Evolutionary conservation across 1,140 invertebrate genomes (phyloP).

Genomic region (Hyles euphorbiae): DNA sequence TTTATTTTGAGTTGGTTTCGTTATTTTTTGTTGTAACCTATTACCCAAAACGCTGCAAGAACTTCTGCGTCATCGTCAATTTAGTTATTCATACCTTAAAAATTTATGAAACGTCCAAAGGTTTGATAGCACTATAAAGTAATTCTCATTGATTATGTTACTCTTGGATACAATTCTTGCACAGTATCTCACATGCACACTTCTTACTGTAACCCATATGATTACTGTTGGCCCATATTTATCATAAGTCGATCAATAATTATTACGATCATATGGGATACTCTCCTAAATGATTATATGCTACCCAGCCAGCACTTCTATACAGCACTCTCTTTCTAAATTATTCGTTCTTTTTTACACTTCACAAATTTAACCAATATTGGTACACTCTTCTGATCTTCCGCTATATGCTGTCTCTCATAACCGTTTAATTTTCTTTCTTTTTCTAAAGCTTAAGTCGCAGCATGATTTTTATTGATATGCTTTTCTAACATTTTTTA

Average conservation of each 20-base stretch:
- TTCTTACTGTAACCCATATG: conserved; percentile 46
- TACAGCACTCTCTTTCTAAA: conserved; percentile 37
- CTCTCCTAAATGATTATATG: conserved; percentile 29
- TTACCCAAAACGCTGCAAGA: conserved; percentile 60
- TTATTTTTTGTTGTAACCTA: conserved; percentile 45
- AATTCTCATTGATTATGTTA: conserved; percentile 43
- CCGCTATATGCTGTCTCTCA: not conserved
- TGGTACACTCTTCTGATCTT: conserved; percentile 23
- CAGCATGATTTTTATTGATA: conserved; percentile 21
- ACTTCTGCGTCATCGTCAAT: conserved; percentile 62
- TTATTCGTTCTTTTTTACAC: not conserved
- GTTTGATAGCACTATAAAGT: conserved; percentile 64
- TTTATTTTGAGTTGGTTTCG: conserved; percentile 51
- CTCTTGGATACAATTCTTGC: conserved; percentile 27
- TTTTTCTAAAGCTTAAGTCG: conserved; percentile 12
- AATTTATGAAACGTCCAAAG: conserved; percentile 58
- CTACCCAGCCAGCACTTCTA: conserved; percentile 33
- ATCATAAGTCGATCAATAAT: conserved; percentile 12
- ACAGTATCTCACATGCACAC: conserved; percentile 27
- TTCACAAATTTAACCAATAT: conserved; percentile 1
- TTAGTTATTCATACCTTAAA: conserved; percentile 55
- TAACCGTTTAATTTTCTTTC: conserved; percentile 7
- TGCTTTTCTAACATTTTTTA: conserved; percentile 18
- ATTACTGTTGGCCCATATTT: conserved; percentile 11
- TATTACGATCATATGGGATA: conserved; percentile 49